Conservation (phyloP, 2,113 vertebrate species). For the Mormyrus iriodes region DNA sequence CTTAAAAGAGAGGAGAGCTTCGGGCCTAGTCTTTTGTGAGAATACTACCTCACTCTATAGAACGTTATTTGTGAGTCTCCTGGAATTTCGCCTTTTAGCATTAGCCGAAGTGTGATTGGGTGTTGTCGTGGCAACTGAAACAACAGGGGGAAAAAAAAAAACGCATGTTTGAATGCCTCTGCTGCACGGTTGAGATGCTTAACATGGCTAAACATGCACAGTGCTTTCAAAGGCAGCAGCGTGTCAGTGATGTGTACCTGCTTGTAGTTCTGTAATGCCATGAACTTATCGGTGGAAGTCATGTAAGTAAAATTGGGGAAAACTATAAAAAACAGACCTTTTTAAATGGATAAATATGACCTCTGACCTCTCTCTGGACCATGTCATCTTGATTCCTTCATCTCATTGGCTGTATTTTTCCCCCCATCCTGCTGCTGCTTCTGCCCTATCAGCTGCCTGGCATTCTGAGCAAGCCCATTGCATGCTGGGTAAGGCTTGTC, state of each 20-base stretch:
- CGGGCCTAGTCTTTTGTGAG: conserved; percentile 93
- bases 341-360: neutral
- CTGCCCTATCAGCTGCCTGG: neutral
- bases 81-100: conserved; percentile 58
- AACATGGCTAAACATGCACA: neutral
- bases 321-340: neutral
- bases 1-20: conserved; percentile 85
- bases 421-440: conserved; percentile 6
- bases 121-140: conserved; percentile 44
- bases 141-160: neutral
- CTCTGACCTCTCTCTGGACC: neutral
- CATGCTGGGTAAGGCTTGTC: conserved; percentile 8
- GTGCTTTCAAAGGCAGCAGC: too few relatives aligned
- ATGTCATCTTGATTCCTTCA: neutral
- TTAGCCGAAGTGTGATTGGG: conserved; percentile 57
- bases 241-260: neutral
- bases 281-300: neutral
- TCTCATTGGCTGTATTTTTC: conserved; percentile 2
- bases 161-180: conserved; percentile 50
- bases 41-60: conserved; percentile 90
- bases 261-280: neutral
- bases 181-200: conserved; percentile 45
- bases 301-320: neutral
- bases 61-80: conserved; percentile 89
- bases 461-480: conserved; percentile 5